Base-by-base conservation (phyloP, 2,888 invertebrate genomes). In the Dorcus parallelipipedus region DNA sequence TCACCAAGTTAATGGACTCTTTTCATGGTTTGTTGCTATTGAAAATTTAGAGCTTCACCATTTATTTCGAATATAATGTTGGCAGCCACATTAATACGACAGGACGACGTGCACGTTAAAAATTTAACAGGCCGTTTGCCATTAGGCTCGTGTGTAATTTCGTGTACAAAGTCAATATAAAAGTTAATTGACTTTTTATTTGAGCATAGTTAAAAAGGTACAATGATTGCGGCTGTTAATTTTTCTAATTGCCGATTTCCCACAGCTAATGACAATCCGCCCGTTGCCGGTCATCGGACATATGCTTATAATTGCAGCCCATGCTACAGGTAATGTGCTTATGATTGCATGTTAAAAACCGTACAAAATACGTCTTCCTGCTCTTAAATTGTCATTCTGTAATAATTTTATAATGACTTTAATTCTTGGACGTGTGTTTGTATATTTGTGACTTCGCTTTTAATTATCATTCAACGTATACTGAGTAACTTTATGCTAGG, bases 311-410 rank as follows among this genome's bases (percentile, higher is more conserved):
- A 77, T 77, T 77, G 73, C 70, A 71, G 65, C 72, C 72, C 73
- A 74, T 72, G 76, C 71, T 69, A 70, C 71, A 64, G 69, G 69
- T 73, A 72, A 73, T 73, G 73, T 59, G 68, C 67, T 69, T 71
- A 71, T 70, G 71, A 70, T 77, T 77, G 74, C 76, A 76, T 69
- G 73, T 74, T 77, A 77, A 78, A 77, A 77, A 77, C 75, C 75
- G 73, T 76, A 77, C 75, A 75, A 77, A 76, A 76, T 74, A 74
- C 74, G 71, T 76, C 76, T 77, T 78, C 77, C 77, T 77, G 77
- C 76, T 76, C 72, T 74, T 73, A 73, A 75, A 76, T 77, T 76
- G 76, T 77, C 77, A 76, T 77, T 76, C 77, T 76, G 75, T 75
- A 73, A 76, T 76, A 75, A 77, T 76, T 76, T 77, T 73, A 73